Evolutionary conservation across 2,113 vertebrate genomes (phyloP).

Genomic region (Raja brachyura): DNA sequence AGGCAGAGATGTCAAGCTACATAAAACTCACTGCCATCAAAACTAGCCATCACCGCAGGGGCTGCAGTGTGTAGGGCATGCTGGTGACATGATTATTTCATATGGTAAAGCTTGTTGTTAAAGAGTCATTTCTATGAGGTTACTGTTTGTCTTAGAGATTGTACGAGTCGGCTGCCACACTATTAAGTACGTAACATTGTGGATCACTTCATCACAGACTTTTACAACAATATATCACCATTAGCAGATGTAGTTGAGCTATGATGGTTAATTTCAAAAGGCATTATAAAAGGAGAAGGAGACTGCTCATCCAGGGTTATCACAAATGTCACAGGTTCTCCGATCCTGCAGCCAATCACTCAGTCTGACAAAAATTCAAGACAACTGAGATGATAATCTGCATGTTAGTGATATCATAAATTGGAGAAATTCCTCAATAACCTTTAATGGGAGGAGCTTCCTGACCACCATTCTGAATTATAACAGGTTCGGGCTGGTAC

Average conservation of each 20-base stretch:
- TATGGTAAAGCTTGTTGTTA: background rate
- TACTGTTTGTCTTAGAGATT: background rate
- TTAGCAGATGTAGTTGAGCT: background rate
- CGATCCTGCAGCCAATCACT: background rate
- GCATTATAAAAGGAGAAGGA: background rate
- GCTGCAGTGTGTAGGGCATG: background rate
- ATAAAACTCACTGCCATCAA: background rate
- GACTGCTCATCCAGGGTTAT: background rate
- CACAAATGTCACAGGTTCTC: background rate
- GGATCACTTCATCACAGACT: background rate
- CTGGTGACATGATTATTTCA: background rate
- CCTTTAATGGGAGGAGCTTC: background rate
- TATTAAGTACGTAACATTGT: background rate
- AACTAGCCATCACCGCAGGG: background rate
- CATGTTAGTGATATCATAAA: background rate
- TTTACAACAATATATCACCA: background rate
- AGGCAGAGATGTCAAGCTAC: background rate
- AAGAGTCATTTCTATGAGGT: background rate
- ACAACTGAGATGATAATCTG: background rate
- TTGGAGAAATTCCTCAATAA: background rate
- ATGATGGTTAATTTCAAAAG: background rate
- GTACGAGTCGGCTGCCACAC: background rate
- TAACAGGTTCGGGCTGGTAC: background rate
- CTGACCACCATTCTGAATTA: background rate
- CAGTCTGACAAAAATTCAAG: background rate